A percentile compares a stretch with the other conserved stretches of the same genome.
Evolutionary conservation across 2,888 invertebrate genomes (phyloP).

Genomic region (Trilocha varians): DNA sequence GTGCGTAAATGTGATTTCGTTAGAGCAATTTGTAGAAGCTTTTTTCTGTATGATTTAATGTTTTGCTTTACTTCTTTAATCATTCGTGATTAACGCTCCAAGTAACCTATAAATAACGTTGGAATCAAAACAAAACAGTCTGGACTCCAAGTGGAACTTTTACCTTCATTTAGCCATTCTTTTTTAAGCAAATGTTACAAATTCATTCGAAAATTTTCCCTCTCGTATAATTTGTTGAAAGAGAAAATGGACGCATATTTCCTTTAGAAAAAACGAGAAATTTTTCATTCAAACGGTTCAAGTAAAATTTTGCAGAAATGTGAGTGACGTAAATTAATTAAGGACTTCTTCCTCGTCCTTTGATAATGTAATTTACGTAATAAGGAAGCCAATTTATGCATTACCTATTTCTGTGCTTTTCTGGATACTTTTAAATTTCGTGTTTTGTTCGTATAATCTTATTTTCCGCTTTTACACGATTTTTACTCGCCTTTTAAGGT

Average conservation of each 20-base stretch:
- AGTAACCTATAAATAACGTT: too few species aligned
- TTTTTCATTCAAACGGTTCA: conserved; percentile 4
- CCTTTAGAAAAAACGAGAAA: neutral
- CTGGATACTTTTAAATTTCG: conserved; percentile 13
- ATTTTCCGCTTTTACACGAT: conserved; percentile 6
- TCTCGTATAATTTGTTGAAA: neutral
- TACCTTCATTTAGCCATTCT: neutral
- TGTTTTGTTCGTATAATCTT: conserved; percentile 8
- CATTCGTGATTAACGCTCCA: too few species aligned
- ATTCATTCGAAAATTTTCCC: neutral
- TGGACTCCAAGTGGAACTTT: too few species aligned
- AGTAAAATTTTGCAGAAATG: conserved; percentile 5
- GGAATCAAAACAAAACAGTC: too few species aligned
- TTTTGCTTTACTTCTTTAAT: too few species aligned
- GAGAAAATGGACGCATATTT: neutral
- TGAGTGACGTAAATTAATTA: conserved; percentile 10
- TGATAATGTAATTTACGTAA: conserved; percentile 23
- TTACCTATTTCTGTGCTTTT: conserved; percentile 10
- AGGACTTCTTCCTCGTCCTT: conserved; percentile 10
- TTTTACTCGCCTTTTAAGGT: too few species aligned
- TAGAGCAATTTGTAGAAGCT: too few species aligned
- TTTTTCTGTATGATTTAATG: too few species aligned
- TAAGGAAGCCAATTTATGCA: conserved; percentile 22
- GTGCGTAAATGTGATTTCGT: too few species aligned
- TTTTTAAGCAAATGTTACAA: neutral